These are phyloP conservation scores for Novumbra hubbsi DNA, from an alignment of 2,797 vertebrate species.

Conservation along the genomic window DNA sequence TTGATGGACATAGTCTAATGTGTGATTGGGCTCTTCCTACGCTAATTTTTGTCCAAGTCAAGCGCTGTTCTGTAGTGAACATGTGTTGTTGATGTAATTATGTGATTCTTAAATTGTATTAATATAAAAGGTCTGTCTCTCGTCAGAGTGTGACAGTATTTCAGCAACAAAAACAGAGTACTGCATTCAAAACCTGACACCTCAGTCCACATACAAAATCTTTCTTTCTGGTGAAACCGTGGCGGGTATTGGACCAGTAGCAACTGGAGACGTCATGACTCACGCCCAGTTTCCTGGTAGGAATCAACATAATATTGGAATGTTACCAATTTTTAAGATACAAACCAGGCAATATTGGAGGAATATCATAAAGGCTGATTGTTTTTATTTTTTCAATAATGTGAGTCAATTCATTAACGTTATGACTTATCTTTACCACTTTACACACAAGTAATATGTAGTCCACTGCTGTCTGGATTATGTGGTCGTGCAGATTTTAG, in stretches of 20 bases:
- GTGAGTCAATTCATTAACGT: not conserved
- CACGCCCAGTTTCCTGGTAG: not conserved
- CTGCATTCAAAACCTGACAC: constrained; percentile 48
- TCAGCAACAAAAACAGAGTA: constrained; percentile 31
- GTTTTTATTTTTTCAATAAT: not conserved
- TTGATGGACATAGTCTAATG: too few relatives aligned
- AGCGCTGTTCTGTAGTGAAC: not conserved
- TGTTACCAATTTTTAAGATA: not conserved
- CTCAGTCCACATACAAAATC: constrained; percentile 54
- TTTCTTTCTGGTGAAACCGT: constrained; percentile 54
- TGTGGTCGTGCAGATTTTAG: not conserved
- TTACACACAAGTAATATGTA: not conserved
- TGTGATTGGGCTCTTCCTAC: too few relatives aligned
- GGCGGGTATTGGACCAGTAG: constrained; percentile 51
- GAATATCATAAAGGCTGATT: not conserved
- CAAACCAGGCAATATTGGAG: not conserved
- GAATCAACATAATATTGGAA: not conserved
- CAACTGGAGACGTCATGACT: constrained; percentile 28
- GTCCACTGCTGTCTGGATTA: not conserved
- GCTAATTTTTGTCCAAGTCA: too few relatives aligned
- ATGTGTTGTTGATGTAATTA: not conserved
- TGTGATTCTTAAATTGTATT: not conserved
- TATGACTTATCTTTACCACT: not conserved
- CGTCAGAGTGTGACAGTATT: constrained; percentile 52
- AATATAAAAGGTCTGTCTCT: constrained; percentile 16